These are phyloP conservation scores for Anisognathus igniventris DNA, from an alignment of 2,797 vertebrate genomes.

Conservation along the genomic window DNA sequence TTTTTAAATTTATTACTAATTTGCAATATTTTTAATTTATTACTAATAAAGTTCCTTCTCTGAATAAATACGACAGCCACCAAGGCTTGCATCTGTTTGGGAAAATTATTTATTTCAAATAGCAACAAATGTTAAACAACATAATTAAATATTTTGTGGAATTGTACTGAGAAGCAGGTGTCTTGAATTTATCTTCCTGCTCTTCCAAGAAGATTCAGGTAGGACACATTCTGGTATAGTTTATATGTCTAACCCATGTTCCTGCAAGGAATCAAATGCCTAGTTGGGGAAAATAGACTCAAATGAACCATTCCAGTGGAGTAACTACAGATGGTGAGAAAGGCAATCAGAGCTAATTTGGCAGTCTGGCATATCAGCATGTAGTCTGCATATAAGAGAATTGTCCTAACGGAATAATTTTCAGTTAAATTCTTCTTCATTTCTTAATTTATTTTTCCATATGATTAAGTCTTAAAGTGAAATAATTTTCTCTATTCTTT, in stretches of 20 bases:
- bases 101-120: background rate
- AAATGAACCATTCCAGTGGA: background rate
- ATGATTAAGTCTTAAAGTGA: background rate
- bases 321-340: background rate
- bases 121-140: background rate
- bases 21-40: background rate
- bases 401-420: background rate
- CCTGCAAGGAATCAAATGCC: background rate
- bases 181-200: background rate
- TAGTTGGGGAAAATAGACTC: background rate
- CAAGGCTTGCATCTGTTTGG: background rate
- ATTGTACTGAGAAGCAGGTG: background rate
- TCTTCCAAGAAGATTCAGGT: background rate
- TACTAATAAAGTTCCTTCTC: background rate
- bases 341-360: background rate
- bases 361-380: background rate
- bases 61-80: background rate
- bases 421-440: background rate
- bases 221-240: background rate
- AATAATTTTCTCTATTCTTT: background rate
- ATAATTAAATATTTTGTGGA: background rate
- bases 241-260: background rate
- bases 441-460: background rate
- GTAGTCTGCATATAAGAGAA: background rate
- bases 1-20: background rate